Evolutionary conservation across 2,113 vertebrate species (phyloP).

Genomic region (Chloropsis hardwickii): DNA sequence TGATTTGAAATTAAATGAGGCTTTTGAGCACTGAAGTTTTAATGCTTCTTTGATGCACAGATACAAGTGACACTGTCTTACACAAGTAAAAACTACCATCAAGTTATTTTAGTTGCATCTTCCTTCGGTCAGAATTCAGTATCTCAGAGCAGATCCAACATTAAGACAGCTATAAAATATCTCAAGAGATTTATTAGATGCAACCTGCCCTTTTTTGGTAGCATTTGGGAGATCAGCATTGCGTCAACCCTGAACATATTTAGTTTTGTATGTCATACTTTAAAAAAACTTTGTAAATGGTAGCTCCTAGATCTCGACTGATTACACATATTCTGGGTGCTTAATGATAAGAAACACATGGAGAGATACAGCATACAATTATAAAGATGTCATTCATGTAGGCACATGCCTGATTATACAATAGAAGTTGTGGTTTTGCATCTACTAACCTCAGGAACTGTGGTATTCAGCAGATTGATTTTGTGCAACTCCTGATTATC

Average conservation of each 20-base stretch:
- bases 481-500: not conserved
- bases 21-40: constrained; percentile 31
- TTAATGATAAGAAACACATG: not conserved
- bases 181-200: constrained; percentile 4
- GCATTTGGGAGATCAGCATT: not conserved
- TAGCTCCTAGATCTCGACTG: not conserved
- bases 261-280: constrained; percentile 2
- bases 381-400: constrained; percentile 25
- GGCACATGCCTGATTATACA: constrained; percentile 27
- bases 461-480: constrained; percentile 10
- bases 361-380: not conserved
- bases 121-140: not conserved
- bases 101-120: constrained; percentile 27
- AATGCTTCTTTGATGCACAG: not conserved
- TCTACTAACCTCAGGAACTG: not conserved
- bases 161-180: not conserved
- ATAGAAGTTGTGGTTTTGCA: not conserved
- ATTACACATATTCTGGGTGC: constrained; percentile 5
- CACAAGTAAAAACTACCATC: not conserved
- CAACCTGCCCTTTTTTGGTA: constrained; percentile 43
- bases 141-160: not conserved
- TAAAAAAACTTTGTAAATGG: not conserved
- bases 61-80: not conserved
- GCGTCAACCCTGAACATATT: not conserved
- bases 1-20: constrained; percentile 36